Percentiles rank a stretch among this genome's conserved stretches.
These are phyloP conservation scores for Zoanthus sociatus DNA, from an alignment of 92 coral and sea anemone species.

Conservation along the genomic window DNA sequence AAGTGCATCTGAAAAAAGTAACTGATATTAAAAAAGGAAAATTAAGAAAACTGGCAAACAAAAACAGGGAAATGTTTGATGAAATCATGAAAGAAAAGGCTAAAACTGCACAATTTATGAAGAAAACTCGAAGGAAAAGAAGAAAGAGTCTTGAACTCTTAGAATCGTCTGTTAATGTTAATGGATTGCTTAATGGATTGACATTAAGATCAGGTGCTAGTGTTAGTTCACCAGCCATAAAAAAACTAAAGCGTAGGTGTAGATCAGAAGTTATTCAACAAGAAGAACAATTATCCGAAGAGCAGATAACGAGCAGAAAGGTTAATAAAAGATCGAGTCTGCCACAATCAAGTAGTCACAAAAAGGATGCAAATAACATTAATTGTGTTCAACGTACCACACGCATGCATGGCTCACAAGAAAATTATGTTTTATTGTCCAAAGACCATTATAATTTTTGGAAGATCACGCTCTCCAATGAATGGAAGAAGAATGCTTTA, in stretches of 20 bases:
- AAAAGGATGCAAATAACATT: background rate
- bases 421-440: slow-evolving; percentile 27
- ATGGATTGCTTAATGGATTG: slow-evolving; percentile 32
- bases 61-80: slow-evolving; percentile 41
- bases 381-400: slow-evolving; percentile 14
- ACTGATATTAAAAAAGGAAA: slow-evolving; percentile 44
- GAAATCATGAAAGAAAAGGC: slow-evolving; percentile 52
- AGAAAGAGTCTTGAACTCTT: background rate
- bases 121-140: slow-evolving; percentile 21
- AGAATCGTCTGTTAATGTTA: slow-evolving; percentile 18
- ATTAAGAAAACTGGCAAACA: slow-evolving; percentile 39
- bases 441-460: slow-evolving; percentile 45
- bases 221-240: slow-evolving; percentile 2
- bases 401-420: slow-evolving; percentile 35
- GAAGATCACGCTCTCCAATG: slow-evolving; percentile 35
- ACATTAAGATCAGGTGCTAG: slow-evolving; percentile 24
- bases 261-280: background rate
- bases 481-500: slow-evolving; percentile 32
- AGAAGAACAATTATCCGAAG: slow-evolving; percentile 1
- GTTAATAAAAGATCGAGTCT: background rate
- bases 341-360: background rate
- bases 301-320: background rate
- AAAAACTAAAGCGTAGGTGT: background rate
- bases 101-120: slow-evolving; percentile 14
- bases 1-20: slow-evolving; percentile 38